Conservation (phyloP, 2,797 vertebrate genomes). For the Eulemur coronatus region DNA sequence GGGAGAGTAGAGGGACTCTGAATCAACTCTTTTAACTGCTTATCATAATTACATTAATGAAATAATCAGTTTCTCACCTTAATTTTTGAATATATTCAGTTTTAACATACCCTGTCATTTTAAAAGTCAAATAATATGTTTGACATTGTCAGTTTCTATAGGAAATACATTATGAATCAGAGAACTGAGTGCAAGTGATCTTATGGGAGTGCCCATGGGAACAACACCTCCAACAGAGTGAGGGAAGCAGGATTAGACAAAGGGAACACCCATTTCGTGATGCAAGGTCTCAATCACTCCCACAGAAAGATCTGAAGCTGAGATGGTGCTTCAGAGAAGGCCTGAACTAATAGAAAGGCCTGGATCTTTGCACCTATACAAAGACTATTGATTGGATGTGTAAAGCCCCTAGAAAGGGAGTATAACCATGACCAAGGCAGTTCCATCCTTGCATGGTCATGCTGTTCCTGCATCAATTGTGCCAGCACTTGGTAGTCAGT, state of each 20-base stretch:
- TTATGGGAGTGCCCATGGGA: not conserved
- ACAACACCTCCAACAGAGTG: not conserved
- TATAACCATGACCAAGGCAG: not conserved
- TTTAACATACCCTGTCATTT: not conserved
- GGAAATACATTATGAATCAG: not conserved
- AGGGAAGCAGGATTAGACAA: not conserved
- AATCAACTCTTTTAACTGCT: not conserved
- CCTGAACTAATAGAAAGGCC: not conserved
- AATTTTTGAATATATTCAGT: not conserved
- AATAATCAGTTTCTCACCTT: not conserved
- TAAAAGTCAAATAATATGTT: not conserved
- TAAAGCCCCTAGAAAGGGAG: not conserved
- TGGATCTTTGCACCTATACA: not conserved
- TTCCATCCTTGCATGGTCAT: not conserved
- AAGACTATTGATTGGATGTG: not conserved
- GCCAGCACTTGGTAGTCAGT: not conserved
- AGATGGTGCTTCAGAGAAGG: not conserved
- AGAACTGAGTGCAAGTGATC: not conserved
- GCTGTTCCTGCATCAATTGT: not conserved
- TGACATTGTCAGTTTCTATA: not conserved
- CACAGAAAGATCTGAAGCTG: not conserved
- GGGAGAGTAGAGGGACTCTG: not conserved
- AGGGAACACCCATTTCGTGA: not conserved
- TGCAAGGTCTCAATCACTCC: not conserved
- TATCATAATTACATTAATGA: not conserved